Base-by-base conservation (phyloP, 2,888 invertebrate species). In the Physocephala rufipes region DNA sequence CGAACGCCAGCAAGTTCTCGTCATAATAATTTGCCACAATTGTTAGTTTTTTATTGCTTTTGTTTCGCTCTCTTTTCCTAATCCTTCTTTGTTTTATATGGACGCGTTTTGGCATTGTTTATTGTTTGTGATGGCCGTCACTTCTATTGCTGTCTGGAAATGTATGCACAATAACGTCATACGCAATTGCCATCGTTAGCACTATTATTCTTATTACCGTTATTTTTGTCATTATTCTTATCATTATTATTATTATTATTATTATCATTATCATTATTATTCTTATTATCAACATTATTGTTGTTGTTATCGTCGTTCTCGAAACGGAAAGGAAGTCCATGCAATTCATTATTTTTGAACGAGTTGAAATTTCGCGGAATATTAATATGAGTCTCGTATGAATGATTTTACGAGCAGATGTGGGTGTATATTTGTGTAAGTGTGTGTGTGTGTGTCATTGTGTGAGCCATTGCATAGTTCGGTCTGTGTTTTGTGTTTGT, bases 11-110 rank as follows among this genome's bases (percentile, higher is more conserved):
- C 28, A 55, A 13, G 55, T 55, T n/a, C n/a, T 58, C 24, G 3
- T 26, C 24, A 58, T 58, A 58, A 58, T 58, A 28, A 28, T 58
- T 58, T 58, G 5, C 15, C 58, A 58, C 58, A 58, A 28, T 58
- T 28, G 28, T 58, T 58, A 58, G 26, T 58, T n/a, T 49, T 49
- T n/a, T 49, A 12, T n/a, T 49, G 7, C 16, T 49, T 49, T 49
- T 19, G n/a, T 49, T 49, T 19, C 3, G 4, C 49, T 49, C n/a
- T 19, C 12, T 49, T 49, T 19, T 5, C 9, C 4, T 9, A 9
- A 7, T 7, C 36, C 4, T 36, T 7, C 36, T 7, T 36, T 4
- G 36, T 36, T 36, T 36, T 36, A 9, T 9, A 36, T 36, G 36
- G 9, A 36, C 36, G 36, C 36, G 36, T 36, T 36, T 36, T 36